Conservation (phyloP, 2,113 vertebrate species). For the Thamnaconus septentrionalis region DNA sequence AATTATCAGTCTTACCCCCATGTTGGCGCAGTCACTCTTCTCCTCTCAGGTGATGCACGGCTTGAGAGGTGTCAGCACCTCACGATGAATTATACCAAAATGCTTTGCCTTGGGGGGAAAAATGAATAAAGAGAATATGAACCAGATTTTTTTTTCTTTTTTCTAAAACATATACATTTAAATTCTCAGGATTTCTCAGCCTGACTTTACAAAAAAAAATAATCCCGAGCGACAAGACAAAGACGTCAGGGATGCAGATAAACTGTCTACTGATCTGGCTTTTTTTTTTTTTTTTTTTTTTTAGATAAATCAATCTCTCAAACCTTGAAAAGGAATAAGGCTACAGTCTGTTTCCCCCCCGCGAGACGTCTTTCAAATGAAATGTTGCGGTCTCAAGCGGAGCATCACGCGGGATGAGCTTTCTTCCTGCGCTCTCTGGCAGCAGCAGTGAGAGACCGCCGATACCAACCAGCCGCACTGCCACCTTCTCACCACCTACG, state of each 20-base stretch:
- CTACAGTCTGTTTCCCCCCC: conserved; percentile 27
- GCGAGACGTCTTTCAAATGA: conserved; percentile 63
- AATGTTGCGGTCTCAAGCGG: conserved; percentile 70
- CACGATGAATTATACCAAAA: conserved; percentile 54
- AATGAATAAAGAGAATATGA: conserved; percentile 37
- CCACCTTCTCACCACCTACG: conserved; percentile 39
- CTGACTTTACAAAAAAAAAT: background rate
- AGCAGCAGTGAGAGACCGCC: conserved; percentile 72
- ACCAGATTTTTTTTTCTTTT: conserved; percentile 18
- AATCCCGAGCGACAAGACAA: conserved; percentile 1
- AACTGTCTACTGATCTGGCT: conserved; percentile 3
- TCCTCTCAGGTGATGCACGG: conserved; percentile 76
- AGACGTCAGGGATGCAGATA: conserved; percentile 16
- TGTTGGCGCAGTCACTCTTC: conserved; percentile 77
- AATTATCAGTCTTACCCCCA: conserved; percentile 78
- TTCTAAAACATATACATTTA: no score
- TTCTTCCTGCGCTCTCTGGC: conserved; percentile 65
- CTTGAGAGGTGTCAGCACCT: conserved; percentile 75
- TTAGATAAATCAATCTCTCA: conserved; percentile 31
- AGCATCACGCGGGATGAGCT: conserved; percentile 73
- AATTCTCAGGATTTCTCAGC: no score
- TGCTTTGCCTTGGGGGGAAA: conserved; percentile 51
- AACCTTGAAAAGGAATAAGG: conserved; percentile 48
- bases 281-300: background rate
- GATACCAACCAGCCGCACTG: conserved; percentile 61